Evolutionary conservation across 2,797 vertebrate species (phyloP).

Genomic region (Spondyliosoma cantharus): DNA sequence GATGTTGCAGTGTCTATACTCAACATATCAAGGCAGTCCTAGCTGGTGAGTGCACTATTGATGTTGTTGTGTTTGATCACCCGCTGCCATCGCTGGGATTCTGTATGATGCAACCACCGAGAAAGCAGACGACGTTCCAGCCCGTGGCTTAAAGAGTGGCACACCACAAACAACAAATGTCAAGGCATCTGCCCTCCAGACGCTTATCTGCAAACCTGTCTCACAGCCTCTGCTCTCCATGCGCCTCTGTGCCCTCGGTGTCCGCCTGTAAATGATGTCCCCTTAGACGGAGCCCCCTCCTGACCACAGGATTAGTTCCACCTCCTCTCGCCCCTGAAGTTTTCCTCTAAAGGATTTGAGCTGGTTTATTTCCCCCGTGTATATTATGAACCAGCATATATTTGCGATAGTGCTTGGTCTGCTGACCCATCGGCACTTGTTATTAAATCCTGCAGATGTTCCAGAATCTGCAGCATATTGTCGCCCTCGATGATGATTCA

Average conservation of each 20-base stretch:
- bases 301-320: constrained; percentile 70
- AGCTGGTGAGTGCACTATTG: constrained; percentile 50
- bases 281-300: constrained; percentile 35
- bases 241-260: constrained; percentile 46
- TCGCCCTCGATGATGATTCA: constrained; percentile 36
- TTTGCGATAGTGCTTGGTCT: constrained; percentile 25
- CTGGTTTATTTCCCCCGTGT: constrained; percentile 55
- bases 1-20: constrained; percentile 43
- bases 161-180: constrained; percentile 67
- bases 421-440: constrained; percentile 29
- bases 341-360: constrained; percentile 48
- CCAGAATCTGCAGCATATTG: constrained; percentile 21
- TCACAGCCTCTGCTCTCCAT: constrained; percentile 44
- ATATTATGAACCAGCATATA: constrained; percentile 45
- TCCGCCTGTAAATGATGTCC: constrained; percentile 62
- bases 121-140: constrained; percentile 67
- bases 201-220: constrained; percentile 64
- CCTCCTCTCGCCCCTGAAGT: constrained; percentile 55
- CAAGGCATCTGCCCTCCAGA: constrained; percentile 58
- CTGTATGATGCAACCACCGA: constrained; percentile 77
- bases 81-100: constrained; percentile 57
- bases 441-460: constrained; percentile 45
- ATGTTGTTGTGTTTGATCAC: constrained; percentile 76
- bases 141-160: constrained; percentile 53
- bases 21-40: constrained; percentile 55